Evolutionary conservation across 2,888 invertebrate species (phyloP).

Genomic region (Hymenopus coronatus): DNA sequence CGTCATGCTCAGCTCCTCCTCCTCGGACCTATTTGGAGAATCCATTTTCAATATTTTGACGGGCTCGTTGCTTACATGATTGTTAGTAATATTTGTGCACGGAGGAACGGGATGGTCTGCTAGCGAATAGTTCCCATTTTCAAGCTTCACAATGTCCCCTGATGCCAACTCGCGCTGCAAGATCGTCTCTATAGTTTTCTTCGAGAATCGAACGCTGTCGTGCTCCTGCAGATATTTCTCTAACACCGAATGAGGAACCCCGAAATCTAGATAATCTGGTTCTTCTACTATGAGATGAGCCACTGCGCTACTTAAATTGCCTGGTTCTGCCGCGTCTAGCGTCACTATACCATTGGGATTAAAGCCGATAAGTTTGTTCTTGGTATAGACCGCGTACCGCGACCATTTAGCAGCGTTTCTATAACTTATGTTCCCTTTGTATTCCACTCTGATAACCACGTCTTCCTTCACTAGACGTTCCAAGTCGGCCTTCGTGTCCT

Average conservation of each 20-base stretch:
- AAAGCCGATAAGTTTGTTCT: conserved; percentile 34
- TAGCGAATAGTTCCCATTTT: conserved; percentile 66
- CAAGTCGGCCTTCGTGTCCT: conserved; percentile 68
- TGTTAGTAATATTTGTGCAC: neutral
- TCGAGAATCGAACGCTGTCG: conserved; percentile 44
- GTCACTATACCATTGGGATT: conserved; percentile 24
- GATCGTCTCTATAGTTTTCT: conserved; percentile 50
- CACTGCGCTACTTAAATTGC: conserved; percentile 60
- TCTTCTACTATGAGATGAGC: conserved; percentile 69
- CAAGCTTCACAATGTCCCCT: conserved; percentile 64
- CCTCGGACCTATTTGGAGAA: conserved; percentile 7
- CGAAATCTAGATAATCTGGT: conserved; percentile 67
- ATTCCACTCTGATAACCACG: conserved; percentile 77
- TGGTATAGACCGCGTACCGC: conserved; percentile 39
- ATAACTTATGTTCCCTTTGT: conserved; percentile 83
- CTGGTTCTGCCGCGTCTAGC: conserved; percentile 43
- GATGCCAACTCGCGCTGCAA: conserved; percentile 67
- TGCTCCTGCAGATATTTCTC: conserved; percentile 63
- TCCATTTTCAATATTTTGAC: conserved; percentile 26
- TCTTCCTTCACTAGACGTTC: conserved; percentile 72
- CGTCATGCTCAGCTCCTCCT: neutral
- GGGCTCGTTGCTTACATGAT: neutral
- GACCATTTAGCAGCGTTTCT: conserved; percentile 75
- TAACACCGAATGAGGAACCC: conserved; percentile 67
- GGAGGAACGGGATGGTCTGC: conserved; percentile 28